Conservation (phyloP, 30 jellyfish, hydroid and myxozoan genomes). For the Haliclystus octoradiatus region DNA sequence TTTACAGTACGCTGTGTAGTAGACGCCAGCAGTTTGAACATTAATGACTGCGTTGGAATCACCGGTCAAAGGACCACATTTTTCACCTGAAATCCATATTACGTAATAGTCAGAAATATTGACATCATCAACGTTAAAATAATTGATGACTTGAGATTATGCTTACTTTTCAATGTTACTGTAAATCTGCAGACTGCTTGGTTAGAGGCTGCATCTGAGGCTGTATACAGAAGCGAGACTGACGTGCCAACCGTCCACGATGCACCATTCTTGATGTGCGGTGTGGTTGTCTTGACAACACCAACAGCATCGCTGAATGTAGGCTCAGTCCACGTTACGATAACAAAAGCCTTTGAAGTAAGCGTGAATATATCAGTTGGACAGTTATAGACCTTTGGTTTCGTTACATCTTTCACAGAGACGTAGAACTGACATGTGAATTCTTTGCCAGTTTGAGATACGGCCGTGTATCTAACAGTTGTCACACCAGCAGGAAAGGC, state of each 20-base stretch:
- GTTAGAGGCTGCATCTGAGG: slow-evolving; percentile 78
- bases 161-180: slow-evolving; percentile 78
- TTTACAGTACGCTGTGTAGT: slow-evolving; percentile 20
- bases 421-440: slow-evolving; percentile 46
- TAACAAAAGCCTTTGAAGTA: slow-evolving; percentile 7
- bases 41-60: slow-evolving; percentile 11
- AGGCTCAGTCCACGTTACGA: slow-evolving; percentile 72
- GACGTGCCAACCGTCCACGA: slow-evolving; percentile 47
- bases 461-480: slow-evolving; percentile 41
- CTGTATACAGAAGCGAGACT: slow-evolving; percentile 53
- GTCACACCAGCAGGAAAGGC: slow-evolving; percentile 56
- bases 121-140: too few species aligned
- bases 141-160: too few species aligned
- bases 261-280: slow-evolving; percentile 43
- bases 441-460: slow-evolving; percentile 24
- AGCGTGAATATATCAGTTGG: slow-evolving; percentile 57
- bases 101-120: neutral
- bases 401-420: slow-evolving; percentile 54
- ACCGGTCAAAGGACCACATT: slow-evolving; percentile 14
- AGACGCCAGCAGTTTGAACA: slow-evolving; percentile 3
- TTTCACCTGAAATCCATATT: slow-evolving; percentile 20
- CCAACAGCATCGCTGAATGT: slow-evolving; percentile 76
- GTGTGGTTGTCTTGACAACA: slow-evolving; percentile 27
- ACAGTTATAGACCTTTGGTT: slow-evolving; percentile 57
- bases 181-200: slow-evolving; percentile 66